Base-by-base conservation (phyloP, 2,113 vertebrate genomes). In the Nycticorax nycticorax region DNA sequence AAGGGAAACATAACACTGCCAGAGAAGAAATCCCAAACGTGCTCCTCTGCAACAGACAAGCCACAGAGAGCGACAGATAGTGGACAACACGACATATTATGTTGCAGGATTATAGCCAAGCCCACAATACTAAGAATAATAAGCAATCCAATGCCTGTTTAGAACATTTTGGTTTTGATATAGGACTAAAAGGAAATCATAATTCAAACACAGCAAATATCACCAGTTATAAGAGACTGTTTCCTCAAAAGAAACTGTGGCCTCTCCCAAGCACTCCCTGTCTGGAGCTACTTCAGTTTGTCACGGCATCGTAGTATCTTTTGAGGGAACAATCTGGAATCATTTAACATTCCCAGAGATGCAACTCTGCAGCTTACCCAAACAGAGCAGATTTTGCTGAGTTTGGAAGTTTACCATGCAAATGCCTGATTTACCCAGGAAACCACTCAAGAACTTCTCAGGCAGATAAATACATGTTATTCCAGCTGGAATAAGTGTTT, bases 281-380 rank as follows among this genome's bases (percentile, higher is more conserved):
- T 24, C 55, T 53, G 33, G 73, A 96, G 79, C 68, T 71, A 17
- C 63, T 69, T 22, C 0, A 0, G 14, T 55, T 75, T 82, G 76
- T 87, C 81, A 89, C 2, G 1, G 92, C 75, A 82, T 63, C 55
- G 12, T 9, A 37, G 35, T 35, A 43, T 45, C 39, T 91, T 84
- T 43, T 35, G 60, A 92, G 43, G 53, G 66, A 89, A 79, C 53
- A 73, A 81, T 91, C 91, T 67, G 76, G 81, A 96, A 94, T 73
- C 89, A 62, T 74, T 93, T 93, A 91, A 74, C 67, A 23, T 77
- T 94, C 89, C 89, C 88, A 87, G 77, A 93, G 92, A 88, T 90
- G 56, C 45, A 81, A 89, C 55, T 39, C 88, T 52, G 43, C 39
- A 91, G 78, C 69, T 71, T 91, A 92, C 64, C 47, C 85, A 90